phyloP scores from a whole-genome alignment of 1,140 invertebrate species.

The Calephelis virginiensis region DNA sequence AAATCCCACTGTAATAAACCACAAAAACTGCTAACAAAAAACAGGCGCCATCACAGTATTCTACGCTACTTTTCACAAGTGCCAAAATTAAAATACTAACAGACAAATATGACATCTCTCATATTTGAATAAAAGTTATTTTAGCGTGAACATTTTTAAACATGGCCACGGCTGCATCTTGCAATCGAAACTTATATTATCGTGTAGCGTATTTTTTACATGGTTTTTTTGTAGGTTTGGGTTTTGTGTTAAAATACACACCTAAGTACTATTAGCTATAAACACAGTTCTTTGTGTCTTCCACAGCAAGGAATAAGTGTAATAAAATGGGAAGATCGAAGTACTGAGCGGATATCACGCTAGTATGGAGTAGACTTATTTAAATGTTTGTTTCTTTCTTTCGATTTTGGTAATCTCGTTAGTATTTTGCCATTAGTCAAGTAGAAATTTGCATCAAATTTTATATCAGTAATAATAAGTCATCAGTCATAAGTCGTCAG shows the following conservation, averaged over 20 bases:
- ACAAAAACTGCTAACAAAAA: conserved; percentile 68
- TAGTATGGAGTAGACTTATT: conserved; percentile 46
- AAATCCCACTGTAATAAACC: conserved; percentile 63
- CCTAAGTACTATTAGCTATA: conserved; percentile 76
- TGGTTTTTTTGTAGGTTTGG: conserved; percentile 62
- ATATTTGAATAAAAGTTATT: conserved; percentile 20
- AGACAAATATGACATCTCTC: conserved; percentile 15
- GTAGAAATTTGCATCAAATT: no score
- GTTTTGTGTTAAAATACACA: conserved; percentile 77
- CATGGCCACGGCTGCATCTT: conserved; percentile 25
- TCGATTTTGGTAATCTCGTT: no score
- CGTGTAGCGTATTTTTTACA: conserved; percentile 68
- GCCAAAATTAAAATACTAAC: conserved; percentile 4
- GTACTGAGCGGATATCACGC: conserved; percentile 42
- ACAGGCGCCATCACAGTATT: conserved; percentile 71
- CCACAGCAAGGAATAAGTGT: conserved; percentile 66
- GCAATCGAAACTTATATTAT: conserved; percentile 65
- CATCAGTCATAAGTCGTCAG: no score
- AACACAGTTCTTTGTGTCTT: conserved; percentile 75
- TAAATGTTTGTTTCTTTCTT: background rate
- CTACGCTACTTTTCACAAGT: conserved; percentile 34
- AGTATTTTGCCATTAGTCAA: no score
- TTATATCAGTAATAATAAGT: no score
- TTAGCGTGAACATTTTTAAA: conserved; percentile 19
- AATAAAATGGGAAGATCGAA: conserved; percentile 66